Conservation (phyloP, 2,888 invertebrate species). For the Lepidocyrtoides sp. region DNA sequence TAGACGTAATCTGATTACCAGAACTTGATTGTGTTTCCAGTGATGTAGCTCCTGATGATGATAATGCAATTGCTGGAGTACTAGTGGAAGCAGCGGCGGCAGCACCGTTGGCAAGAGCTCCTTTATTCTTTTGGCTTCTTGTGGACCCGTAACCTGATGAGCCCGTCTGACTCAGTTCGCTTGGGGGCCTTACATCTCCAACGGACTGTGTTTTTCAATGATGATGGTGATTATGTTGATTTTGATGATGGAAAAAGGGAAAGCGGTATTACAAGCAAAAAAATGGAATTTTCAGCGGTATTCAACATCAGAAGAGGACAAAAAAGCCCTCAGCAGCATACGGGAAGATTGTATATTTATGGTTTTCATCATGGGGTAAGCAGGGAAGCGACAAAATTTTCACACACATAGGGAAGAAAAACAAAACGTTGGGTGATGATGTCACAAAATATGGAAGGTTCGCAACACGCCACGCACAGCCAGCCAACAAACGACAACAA, state of each 20-base stretch:
- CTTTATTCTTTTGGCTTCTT: conserved; percentile 86
- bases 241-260: conserved; percentile 62
- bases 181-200: conserved; percentile 86
- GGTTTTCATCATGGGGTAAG: conserved; percentile 41
- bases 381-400: conserved; percentile 63
- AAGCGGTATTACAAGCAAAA: conserved; percentile 58
- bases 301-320: neutral
- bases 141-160: conserved; percentile 88
- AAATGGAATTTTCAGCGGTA: conserved; percentile 38
- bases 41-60: conserved; percentile 60
- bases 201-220: conserved; percentile 75
- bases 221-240: conserved; percentile 62
- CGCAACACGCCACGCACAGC: conserved; percentile 57
- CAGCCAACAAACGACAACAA: conserved; percentile 77
- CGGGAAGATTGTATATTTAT: neutral
- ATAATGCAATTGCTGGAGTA: conserved; percentile 46
- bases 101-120: conserved; percentile 64
- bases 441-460: conserved; percentile 59
- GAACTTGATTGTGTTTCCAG: conserved; percentile 78
- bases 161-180: conserved; percentile 87
- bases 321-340: neutral
- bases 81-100: conserved; percentile 52
- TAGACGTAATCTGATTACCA: conserved; percentile 74
- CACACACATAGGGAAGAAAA: conserved; percentile 10
- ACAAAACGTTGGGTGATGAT: conserved; percentile 42